phyloP scores from a whole-genome alignment of 2,113 vertebrate species.

The Uria aalge region DNA sequence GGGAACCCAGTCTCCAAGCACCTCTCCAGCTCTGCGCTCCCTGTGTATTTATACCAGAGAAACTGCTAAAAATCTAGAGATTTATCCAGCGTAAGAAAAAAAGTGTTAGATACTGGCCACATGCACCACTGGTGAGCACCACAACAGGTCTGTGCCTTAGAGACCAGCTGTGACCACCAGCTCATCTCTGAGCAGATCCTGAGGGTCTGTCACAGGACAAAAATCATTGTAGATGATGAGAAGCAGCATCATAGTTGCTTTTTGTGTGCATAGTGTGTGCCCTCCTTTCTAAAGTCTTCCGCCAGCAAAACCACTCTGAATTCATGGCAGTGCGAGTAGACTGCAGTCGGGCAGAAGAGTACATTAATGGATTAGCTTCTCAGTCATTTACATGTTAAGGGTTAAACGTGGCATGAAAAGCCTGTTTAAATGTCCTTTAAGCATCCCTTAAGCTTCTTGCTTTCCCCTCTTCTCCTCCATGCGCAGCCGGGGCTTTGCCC shows the following conservation, averaged over 20 bases:
- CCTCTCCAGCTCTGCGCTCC: background rate
- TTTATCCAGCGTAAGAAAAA: background rate
- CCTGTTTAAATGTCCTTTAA: background rate
- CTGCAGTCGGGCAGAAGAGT: background rate
- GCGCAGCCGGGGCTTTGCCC: background rate
- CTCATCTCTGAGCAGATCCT: background rate
- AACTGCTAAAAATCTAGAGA: background rate
- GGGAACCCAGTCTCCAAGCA: background rate
- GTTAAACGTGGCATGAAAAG: background rate
- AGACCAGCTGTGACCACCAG: background rate
- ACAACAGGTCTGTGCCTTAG: fast-evolving
- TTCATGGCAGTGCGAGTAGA: background rate
- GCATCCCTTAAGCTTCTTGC: background rate
- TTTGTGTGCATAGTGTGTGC: background rate
- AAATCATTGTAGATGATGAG: background rate
- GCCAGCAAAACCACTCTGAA: background rate
- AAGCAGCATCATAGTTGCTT: background rate
- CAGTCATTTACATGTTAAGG: background rate
- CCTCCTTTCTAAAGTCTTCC: background rate
- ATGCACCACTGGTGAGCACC: background rate
- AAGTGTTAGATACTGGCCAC: background rate
- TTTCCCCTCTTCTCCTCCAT: background rate
- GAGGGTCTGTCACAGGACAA: background rate
- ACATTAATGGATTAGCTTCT: background rate
- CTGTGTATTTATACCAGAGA: background rate